Evolutionary conservation across 2,113 vertebrate genomes (phyloP).

Genomic region (Edolisoma coerulescens): DNA sequence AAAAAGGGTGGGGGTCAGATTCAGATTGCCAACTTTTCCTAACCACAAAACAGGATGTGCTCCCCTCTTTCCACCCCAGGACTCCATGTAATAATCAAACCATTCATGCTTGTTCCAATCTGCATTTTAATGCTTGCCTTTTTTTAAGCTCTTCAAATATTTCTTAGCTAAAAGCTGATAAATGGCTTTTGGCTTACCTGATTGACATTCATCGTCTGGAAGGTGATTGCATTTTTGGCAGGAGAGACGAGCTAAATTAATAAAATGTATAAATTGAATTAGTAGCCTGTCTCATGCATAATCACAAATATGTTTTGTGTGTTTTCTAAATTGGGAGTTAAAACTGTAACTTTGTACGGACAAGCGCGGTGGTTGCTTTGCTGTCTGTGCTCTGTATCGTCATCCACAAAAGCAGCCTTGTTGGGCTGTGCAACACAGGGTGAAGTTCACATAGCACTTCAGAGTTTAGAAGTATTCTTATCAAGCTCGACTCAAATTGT

Average conservation of each 20-base stretch:
- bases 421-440: not conserved
- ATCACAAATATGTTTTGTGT: not conserved
- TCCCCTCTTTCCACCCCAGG: not conserved
- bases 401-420: not conserved
- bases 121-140: not conserved
- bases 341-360: not conserved
- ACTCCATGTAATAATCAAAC: conserved; percentile 30
- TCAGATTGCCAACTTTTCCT: conserved; percentile 40
- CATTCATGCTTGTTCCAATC: conserved; percentile 27
- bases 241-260: not conserved
- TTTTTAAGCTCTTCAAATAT: conserved; percentile 20
- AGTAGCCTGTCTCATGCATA: not conserved
- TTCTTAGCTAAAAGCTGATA: conserved; percentile 18
- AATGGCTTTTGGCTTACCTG: not conserved
- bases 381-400: fast-evolving
- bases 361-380: not conserved
- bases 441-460: not conserved
- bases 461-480: not conserved
- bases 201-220: not conserved
- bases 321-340: not conserved
- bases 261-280: not conserved
- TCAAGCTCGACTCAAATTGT: not conserved
- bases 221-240: conserved; percentile 8
- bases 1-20: conserved; percentile 19
- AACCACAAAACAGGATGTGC: conserved; percentile 46